A percentile compares a stretch with the other conserved stretches of the same genome.
Conservation (phyloP, 2,113 vertebrate genomes). For the Laterallus jamaicensis region DNA sequence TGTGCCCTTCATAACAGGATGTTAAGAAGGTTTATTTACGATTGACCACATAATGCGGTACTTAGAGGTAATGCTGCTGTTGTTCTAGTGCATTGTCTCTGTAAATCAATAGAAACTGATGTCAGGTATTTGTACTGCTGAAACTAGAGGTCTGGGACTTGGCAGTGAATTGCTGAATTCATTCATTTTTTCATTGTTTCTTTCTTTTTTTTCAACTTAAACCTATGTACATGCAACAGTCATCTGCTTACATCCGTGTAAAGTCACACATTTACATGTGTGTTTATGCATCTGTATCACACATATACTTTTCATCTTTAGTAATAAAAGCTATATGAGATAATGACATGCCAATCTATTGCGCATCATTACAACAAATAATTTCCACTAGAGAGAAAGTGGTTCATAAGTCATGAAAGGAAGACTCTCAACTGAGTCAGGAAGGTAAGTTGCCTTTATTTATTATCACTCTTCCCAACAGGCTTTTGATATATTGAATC, state of each 20-base stretch:
- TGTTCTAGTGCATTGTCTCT: not conserved
- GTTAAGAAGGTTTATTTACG: not conserved
- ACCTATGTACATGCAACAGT: not conserved
- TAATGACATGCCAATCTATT: not conserved
- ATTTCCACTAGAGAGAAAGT: not conserved
- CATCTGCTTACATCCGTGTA: too few species aligned
- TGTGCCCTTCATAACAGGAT: not conserved
- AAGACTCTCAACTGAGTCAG: conserved; percentile 22
- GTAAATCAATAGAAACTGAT: not conserved
- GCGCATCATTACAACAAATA: not conserved
- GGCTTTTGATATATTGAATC: conserved; percentile 14
- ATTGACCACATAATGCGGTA: not conserved
- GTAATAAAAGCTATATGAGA: not conserved
- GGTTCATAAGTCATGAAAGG: conserved; percentile 4
- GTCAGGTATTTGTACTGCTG: not conserved
- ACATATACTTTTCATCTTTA: not conserved
- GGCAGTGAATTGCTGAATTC: not conserved
- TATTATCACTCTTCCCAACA: not conserved
- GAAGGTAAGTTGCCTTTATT: conserved; percentile 25
- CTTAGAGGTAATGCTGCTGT: not conserved
- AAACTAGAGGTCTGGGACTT: not conserved
- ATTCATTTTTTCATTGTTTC: not conserved
- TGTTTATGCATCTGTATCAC: not conserved
- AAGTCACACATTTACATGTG: not conserved
- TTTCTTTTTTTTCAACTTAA: not conserved